Percentiles rank a stretch among this genome's conserved stretches.
phyloP scores from a whole-genome alignment of 2,113 vertebrate species.

The Hypomesus transpacificus region DNA sequence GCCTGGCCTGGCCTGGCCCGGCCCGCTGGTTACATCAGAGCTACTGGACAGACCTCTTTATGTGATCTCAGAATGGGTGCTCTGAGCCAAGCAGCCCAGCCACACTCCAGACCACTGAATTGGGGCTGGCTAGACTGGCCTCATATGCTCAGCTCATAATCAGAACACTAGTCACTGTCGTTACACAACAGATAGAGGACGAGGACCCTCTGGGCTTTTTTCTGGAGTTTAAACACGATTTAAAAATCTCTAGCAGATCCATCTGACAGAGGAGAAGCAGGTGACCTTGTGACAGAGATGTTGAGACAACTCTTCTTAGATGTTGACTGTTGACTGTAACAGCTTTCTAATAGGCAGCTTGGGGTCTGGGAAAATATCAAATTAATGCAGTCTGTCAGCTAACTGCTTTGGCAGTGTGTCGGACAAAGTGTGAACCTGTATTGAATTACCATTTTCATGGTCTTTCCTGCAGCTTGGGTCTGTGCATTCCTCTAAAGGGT shows the following conservation, averaged over 20 bases:
- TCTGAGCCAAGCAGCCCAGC: background rate
- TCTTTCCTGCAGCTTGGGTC: constrained; percentile 23
- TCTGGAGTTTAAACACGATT: no score
- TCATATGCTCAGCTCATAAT: background rate
- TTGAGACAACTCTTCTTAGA: no score
- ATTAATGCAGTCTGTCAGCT: background rate
- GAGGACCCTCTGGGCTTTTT: no score
- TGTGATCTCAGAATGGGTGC: background rate
- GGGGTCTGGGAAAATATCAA: no score
- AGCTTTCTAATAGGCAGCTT: no score
- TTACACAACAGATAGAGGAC: background rate
- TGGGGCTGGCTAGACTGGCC: no score
- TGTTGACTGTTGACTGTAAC: no score
- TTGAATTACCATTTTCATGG: constrained; percentile 11
- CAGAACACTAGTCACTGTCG: background rate
- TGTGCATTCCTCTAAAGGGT: constrained; percentile 30
- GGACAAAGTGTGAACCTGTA: constrained; percentile 2
- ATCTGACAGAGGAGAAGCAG: no score
- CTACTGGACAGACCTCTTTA: constrained; percentile 9
- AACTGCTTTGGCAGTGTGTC: background rate
- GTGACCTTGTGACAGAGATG: no score
- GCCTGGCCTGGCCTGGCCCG: constrained; percentile 11
- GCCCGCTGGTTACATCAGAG: constrained; percentile 5
- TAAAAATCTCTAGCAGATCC: no score
- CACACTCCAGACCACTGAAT: no score